Percentiles rank a stretch among this genome's conserved stretches.
Evolutionary conservation across 2,113 vertebrate genomes (phyloP).

Genomic region (Salvelinus fontinalis): DNA sequence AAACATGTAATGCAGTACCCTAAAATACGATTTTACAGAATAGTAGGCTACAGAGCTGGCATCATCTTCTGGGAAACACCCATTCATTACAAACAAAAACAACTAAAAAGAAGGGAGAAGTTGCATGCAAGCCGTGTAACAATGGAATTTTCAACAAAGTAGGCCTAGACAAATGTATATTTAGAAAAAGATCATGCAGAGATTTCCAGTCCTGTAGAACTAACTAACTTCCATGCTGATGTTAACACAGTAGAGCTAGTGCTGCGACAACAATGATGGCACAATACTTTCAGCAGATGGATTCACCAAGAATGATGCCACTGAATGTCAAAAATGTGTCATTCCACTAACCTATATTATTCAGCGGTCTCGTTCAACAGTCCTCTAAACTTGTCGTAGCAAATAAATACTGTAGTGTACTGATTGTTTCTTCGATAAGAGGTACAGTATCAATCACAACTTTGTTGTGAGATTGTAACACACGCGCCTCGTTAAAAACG

Average conservation of each 20-base stretch:
- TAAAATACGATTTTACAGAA: no score
- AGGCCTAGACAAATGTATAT: neutral
- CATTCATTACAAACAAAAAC: neutral
- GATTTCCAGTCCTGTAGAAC: neutral
- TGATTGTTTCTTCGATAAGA: neutral
- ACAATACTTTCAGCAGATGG: neutral
- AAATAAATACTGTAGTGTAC: neutral
- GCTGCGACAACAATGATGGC: neutral
- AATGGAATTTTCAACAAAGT: neutral
- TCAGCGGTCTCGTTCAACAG: neutral
- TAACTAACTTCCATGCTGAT: no score
- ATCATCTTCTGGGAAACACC: neutral
- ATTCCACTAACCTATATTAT: no score
- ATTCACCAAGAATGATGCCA: neutral
- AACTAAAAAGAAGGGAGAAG: no score
- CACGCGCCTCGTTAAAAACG: no score
- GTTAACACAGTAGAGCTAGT: neutral
- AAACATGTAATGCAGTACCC: neutral
- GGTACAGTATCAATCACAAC: no score
- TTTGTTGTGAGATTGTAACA: no score
- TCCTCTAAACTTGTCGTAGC: neutral
- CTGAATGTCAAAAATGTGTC: neutral
- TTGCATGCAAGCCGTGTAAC: neutral
- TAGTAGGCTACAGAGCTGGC: neutral
- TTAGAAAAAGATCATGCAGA: neutral